phyloP scores from a whole-genome alignment of 2,113 vertebrate genomes.

The Microtus richardsoni region DNA sequence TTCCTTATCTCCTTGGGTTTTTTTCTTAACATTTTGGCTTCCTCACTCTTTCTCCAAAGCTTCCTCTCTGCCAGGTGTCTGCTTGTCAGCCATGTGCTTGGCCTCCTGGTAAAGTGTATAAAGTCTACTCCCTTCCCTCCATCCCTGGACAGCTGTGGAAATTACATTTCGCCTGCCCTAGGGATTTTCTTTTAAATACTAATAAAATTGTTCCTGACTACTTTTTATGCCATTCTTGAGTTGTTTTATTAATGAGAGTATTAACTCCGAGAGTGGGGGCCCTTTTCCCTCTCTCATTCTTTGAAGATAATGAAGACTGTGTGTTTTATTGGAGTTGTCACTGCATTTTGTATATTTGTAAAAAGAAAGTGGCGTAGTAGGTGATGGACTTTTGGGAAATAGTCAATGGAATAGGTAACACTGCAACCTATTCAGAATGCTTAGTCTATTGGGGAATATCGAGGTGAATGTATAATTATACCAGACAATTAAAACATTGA shows the following conservation, averaged over 20 bases:
- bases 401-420: background rate
- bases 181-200: background rate
- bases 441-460: background rate
- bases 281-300: background rate
- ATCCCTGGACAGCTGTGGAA: background rate
- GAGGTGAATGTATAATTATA: background rate
- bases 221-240: background rate
- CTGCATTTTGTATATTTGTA: background rate
- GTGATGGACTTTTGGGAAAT: background rate
- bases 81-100: background rate
- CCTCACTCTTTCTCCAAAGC: background rate
- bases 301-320: background rate
- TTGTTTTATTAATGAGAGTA: background rate
- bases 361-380: background rate
- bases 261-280: background rate
- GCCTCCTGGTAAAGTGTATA: fast-evolving
- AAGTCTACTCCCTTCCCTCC: background rate
- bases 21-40: background rate
- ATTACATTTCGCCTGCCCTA: background rate
- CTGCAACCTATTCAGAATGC: background rate
- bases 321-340: background rate
- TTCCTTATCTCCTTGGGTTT: background rate
- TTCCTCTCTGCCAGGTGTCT: background rate
- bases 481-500: background rate
- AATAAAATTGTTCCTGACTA: background rate